Percentiles rank a stretch among this genome's conserved stretches.
These are phyloP conservation scores for Climacteris rufus DNA, from an alignment of 2,113 vertebrate species.

Conservation along the genomic window DNA sequence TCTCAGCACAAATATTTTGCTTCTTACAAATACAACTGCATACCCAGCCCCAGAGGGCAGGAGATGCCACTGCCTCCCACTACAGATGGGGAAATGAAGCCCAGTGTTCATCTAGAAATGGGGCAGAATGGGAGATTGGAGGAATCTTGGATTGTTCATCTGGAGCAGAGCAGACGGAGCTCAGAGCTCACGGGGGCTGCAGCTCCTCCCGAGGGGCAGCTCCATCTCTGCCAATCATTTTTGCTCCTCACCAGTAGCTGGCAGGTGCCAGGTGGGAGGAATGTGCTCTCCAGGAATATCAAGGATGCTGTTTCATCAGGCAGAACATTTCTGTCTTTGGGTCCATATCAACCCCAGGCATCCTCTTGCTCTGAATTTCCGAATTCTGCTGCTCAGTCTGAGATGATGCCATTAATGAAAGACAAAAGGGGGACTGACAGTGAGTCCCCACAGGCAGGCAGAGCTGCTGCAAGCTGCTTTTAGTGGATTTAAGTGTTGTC, in stretches of 20 bases:
- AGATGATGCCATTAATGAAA: neutral
- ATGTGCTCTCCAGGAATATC: neutral
- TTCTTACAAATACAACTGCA: neutral
- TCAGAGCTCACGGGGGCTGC: neutral
- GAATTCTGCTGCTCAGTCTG: neutral
- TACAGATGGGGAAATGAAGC: neutral
- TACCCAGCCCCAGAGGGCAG: neutral
- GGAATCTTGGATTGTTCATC: neutral
- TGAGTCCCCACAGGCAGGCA: neutral
- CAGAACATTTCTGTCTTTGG: neutral
- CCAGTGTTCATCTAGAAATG: rapidly evolving
- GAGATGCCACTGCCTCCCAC: neutral
- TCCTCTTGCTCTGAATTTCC: neutral
- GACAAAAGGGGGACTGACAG: neutral
- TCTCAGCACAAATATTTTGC: neutral
- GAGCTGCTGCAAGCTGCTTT: neutral
- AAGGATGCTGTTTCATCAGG: neutral
- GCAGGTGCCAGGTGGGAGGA: neutral
- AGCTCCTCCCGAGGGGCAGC: neutral
- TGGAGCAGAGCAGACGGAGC: neutral
- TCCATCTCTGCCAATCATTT: neutral
- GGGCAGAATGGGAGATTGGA: neutral
- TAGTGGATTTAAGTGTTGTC: neutral
- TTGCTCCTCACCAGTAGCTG: neutral
- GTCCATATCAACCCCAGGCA: neutral